These are phyloP conservation scores for Acutogordius australiensis DNA, from an alignment of 2,888 invertebrate genomes.

Conservation along the genomic window DNA sequence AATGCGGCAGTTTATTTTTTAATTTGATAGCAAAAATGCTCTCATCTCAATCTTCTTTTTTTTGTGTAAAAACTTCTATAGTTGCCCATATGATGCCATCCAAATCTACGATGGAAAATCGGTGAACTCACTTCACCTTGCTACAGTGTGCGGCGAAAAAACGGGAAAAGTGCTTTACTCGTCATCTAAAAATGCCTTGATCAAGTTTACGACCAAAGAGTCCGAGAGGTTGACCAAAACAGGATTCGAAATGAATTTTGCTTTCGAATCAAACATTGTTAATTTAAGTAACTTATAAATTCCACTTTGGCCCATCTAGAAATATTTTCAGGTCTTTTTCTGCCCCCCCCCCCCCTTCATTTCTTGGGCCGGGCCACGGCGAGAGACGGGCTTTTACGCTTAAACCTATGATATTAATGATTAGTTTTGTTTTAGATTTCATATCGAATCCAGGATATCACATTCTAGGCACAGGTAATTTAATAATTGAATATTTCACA, in stretches of 20 bases:
- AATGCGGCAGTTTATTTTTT: too few relatives aligned
- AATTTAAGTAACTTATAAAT: too few relatives aligned
- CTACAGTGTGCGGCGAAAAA: background rate
- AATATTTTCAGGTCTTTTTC: too few relatives aligned
- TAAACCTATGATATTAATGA: too few relatives aligned
- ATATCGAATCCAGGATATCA: slow-evolving; percentile 6
- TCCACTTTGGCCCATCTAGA: too few relatives aligned
- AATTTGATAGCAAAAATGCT: too few relatives aligned
- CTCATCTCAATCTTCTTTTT: too few relatives aligned
- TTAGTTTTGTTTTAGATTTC: slow-evolving; percentile 9
- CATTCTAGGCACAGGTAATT: slow-evolving; percentile 9
- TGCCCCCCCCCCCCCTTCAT: too few relatives aligned
- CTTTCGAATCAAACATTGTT: background rate
- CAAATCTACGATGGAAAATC: background rate
- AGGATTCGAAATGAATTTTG: background rate
- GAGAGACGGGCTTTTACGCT: too few relatives aligned
- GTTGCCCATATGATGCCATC: slow-evolving; percentile 6
- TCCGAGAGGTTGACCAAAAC: background rate
- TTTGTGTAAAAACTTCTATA: too few relatives aligned
- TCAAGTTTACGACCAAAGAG: background rate
- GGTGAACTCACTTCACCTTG: background rate
- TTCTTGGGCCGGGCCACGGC: too few relatives aligned
- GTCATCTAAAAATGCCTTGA: background rate
- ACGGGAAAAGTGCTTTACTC: background rate
- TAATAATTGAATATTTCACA: too few relatives aligned